These are phyloP conservation scores for Wasmannia auropunctata DNA, from an alignment of 1,140 invertebrate genomes.

Conservation along the genomic window DNA sequence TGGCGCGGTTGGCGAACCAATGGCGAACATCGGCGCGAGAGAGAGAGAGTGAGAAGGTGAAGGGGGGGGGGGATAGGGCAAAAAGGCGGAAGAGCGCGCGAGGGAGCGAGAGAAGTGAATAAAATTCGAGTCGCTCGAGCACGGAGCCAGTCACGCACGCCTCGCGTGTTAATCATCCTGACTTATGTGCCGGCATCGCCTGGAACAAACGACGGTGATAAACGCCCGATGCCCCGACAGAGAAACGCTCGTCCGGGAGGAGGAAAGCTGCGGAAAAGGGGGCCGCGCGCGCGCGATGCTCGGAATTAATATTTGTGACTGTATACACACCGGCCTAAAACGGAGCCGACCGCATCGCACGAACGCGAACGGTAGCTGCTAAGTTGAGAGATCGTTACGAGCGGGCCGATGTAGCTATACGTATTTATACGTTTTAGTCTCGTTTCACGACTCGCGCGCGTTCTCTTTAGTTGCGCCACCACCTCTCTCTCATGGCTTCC, in stretches of 20 bases:
- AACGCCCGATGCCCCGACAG: constrained; percentile 74
- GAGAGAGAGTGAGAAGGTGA: background rate
- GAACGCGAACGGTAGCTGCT: constrained; percentile 28
- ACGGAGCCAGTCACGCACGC: constrained; percentile 79
- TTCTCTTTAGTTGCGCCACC: background rate
- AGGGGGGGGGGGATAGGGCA: background rate
- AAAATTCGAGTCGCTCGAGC: constrained; percentile 76
- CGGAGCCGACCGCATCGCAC: background rate
- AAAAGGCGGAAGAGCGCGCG: constrained; percentile 52
- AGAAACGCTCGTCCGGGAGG: constrained; percentile 44
- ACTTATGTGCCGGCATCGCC: constrained; percentile 77
- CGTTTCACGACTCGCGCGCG: background rate
- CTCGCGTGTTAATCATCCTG: constrained; percentile 81
- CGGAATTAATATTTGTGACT: constrained; percentile 80
- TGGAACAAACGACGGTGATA: constrained; percentile 79
- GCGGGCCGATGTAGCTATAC: constrained; percentile 58
- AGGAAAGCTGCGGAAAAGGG: constrained; percentile 46
- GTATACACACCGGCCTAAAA: constrained; percentile 29
- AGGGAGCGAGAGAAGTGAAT: constrained; percentile 74
- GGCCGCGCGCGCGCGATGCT: constrained; percentile 28
- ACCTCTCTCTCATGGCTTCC: background rate
- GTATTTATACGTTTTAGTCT: constrained; percentile 22
- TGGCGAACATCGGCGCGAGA: constrained; percentile 16
- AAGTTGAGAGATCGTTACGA: constrained; percentile 68
- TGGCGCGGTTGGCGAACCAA: background rate